Conservation (phyloP, 2,888 invertebrate genomes). For the Papilio protenor region DNA sequence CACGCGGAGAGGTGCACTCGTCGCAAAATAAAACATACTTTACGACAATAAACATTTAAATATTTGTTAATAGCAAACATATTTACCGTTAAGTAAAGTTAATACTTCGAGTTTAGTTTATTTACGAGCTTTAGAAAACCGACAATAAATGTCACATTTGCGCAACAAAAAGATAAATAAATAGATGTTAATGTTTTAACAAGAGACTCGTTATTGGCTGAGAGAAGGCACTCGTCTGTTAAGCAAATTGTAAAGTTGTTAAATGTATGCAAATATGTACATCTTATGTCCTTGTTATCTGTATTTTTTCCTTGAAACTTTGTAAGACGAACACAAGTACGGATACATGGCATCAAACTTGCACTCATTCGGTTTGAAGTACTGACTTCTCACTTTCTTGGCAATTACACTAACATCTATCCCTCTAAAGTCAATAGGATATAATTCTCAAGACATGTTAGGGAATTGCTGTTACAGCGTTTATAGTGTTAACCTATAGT, state of each 20-base stretch:
- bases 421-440: background rate
- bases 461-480: background rate
- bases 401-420: background rate
- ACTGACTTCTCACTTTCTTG: background rate
- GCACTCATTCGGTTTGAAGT: background rate
- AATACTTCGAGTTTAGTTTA: too few species aligned
- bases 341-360: background rate
- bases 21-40: background rate
- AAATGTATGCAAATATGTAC: conserved; percentile 14
- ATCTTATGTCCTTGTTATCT: background rate
- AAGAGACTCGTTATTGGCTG: background rate
- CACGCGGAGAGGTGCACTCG: background rate
- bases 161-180: background rate
- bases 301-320: background rate
- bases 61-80: background rate
- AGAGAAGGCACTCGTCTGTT: background rate
- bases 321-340: background rate
- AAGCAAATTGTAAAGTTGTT: conserved; percentile 3
- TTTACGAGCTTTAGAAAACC: background rate
- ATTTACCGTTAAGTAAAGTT: too few species aligned
- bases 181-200: background rate
- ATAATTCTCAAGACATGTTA: background rate
- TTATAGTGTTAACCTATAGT: background rate
- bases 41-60: background rate
- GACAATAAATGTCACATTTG: background rate